A percentile compares a stretch with the other conserved stretches of the same genome.
Conservation (phyloP, 2,888 invertebrate genomes). For the Synergus itoensis region DNA sequence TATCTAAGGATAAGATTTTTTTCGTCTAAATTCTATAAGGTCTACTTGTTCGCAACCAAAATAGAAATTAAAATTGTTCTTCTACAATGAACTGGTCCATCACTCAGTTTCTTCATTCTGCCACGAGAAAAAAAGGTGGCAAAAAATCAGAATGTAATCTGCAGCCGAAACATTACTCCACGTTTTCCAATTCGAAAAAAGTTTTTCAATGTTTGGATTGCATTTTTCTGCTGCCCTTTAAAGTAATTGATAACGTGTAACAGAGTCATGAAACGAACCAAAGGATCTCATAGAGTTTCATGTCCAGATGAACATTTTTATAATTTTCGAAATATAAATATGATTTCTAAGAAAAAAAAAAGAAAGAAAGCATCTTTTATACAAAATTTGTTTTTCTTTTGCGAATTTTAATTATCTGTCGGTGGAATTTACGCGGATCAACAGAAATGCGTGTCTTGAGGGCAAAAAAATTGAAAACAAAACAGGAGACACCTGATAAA, state of each 20-base stretch:
- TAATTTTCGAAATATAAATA: neutral
- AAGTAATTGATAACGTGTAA: neutral
- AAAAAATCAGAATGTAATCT: neutral
- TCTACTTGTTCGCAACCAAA: too few relatives aligned
- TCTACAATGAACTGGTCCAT: neutral
- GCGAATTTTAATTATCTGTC: neutral
- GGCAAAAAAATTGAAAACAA: constrained; percentile 18
- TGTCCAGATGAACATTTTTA: too few relatives aligned
- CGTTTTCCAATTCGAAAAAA: too few relatives aligned
- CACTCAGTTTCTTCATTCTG: too few relatives aligned
- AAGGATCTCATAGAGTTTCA: too few relatives aligned
- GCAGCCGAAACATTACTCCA: neutral
- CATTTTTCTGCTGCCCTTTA: neutral
- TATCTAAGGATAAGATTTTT: neutral
- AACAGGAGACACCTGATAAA: constrained; percentile 30
- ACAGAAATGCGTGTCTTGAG: constrained; percentile 42
- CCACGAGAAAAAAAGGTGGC: neutral
- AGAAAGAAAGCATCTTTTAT: neutral
- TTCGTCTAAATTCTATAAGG: too few relatives aligned
- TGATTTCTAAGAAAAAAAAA: neutral
- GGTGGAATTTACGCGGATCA: neutral
- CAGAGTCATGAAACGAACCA: too few relatives aligned
- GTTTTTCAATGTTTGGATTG: neutral
- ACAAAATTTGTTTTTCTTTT: neutral
- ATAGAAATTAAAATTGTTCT: neutral